Evolutionary conservation across 2,888 invertebrate genomes (phyloP).

Genomic region (Tetragnatha montana): DNA sequence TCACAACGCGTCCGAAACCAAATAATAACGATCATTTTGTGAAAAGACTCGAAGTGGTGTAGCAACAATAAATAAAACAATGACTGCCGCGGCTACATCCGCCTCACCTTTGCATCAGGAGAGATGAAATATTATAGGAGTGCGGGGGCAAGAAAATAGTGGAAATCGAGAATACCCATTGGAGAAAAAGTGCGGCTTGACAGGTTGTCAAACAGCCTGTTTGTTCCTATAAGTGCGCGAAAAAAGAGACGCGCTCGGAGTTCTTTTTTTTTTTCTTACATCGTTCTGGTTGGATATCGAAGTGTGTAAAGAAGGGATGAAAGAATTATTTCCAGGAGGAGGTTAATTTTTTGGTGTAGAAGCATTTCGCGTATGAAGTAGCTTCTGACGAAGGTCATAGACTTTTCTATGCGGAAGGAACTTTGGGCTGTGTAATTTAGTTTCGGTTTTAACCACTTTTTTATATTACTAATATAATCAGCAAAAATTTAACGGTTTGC

Average conservation of each 20-base stretch:
- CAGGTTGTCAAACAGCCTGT: slow-evolving; percentile 51
- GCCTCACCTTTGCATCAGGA: neutral
- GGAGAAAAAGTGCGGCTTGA: slow-evolving; percentile 55
- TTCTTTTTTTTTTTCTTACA: slow-evolving; percentile 5
- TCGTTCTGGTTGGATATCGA: neutral
- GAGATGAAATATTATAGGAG: slow-evolving; percentile 25
- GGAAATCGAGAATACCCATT: slow-evolving; percentile 32
- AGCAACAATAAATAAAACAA: slow-evolving; percentile 21
- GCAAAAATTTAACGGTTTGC: too few species aligned
- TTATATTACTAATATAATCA: too few species aligned
- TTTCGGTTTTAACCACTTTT: too few species aligned
- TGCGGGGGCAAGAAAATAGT: slow-evolving; percentile 11
- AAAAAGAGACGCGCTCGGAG: slow-evolving; percentile 1
- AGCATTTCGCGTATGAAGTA: too few species aligned
- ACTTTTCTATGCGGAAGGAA: too few species aligned
- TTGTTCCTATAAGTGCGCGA: slow-evolving; percentile 34
- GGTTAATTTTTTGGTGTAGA: too few species aligned
- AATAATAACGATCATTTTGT: slow-evolving; percentile 37
- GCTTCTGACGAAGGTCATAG: too few species aligned
- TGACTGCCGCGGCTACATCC: slow-evolving; percentile 16
- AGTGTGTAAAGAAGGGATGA: neutral
- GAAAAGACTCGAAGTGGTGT: slow-evolving; percentile 4
- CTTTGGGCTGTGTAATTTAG: too few species aligned
- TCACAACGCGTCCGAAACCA: neutral
- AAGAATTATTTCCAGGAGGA: neutral